Base-by-base conservation (phyloP, 2,888 invertebrate species). In the Nomada hirtipes region DNA sequence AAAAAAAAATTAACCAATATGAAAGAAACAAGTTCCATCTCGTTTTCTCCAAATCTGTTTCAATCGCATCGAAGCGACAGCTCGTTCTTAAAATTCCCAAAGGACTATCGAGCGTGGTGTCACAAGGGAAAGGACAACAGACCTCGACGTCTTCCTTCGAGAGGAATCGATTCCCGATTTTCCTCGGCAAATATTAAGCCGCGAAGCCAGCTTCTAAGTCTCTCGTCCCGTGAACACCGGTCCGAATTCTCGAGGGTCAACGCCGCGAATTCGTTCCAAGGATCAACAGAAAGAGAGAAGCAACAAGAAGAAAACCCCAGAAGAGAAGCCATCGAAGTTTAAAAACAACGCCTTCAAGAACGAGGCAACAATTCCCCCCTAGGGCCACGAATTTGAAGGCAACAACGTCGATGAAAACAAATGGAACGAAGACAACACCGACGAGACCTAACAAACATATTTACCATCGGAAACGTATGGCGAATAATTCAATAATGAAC, bases 121-220 rank as follows among this genome's bases (percentile, higher is more conserved):
- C 53, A 29, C 18, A 26, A 76, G 69, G 57, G 50, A 59, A 65
- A 57, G 50, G n/a, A 64, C 68, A 68, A 36, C 61, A 59, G n/a
- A 68, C 53, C 55, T 64, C 80, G 76, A 81, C 52, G 61, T 73
- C 63, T 78, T 75, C 52, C 70, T 47, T 20, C 20, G 47, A 44
- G 44, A 42, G 44, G 4, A 64, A 81, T 82, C 76, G 80, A 72
- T 81, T 67, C 60, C 57, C 55, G 64, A 76, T 80, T 75, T 71
- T 75, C 59, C 52, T 50, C 53, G 2, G 13, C 18, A 73, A 69
- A 69, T 57, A 72, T 63, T 57, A 72, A 80, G 68, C 52, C 57
- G 9, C 36, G 1, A 57, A 11, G 36, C 36, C n/a, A 13, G n/a
- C 47, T 3, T 55, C 26, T 18, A 10, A 29, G 23, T n/a, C 44